Evolutionary conservation across 2,888 invertebrate species (phyloP), one percentile per base, ranked within the genome.

Genomic region (Ommatoiulus sabulosus): DNA sequence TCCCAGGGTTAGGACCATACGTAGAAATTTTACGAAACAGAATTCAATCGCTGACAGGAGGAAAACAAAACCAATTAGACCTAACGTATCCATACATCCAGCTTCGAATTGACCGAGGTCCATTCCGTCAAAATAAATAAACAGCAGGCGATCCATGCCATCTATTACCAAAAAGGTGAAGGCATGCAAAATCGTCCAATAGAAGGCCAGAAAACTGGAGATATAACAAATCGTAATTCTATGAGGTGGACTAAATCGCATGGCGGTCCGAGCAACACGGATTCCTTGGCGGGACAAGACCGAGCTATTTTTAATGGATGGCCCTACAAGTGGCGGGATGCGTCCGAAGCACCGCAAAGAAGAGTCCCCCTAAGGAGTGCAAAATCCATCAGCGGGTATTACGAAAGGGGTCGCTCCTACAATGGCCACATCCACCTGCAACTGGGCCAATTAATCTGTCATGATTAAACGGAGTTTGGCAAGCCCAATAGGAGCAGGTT

Each of bases 391-490:
- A 72, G 10, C 24, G 24, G 63, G 63, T 20, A 63, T 63, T 63
- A 63, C n/a, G 6, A 63, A 63, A 72, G 72, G 72, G 72, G 72
- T 72, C 24, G 6, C n/a, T 5, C 10, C 3, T 72, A 72, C 72
- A 72, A 72, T 24, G 72, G 10, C 10, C 72, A 72, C 72, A 24
- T 72, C 72, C 72, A 72, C 72, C 72, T 72, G 72, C 72, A 24
- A 24, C 72, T 72, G 8, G 72, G 24, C 72, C 72, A 72, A 72
- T 72, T 72, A 72, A 72, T 72, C 72, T 72, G 72, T 72, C 72
- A 72, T 72, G 72, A 72, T 72, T 72, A 72, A 72, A 72, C 72
- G 72, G 72, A 72, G 24, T 72, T 72, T 20, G 72, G 72, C 72
- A 72, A 6, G 10, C 10, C 72, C 72, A 72, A 72, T 72, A 24